phyloP scores from a whole-genome alignment of 2,888 invertebrate species.

The Parnassius apollo region DNA sequence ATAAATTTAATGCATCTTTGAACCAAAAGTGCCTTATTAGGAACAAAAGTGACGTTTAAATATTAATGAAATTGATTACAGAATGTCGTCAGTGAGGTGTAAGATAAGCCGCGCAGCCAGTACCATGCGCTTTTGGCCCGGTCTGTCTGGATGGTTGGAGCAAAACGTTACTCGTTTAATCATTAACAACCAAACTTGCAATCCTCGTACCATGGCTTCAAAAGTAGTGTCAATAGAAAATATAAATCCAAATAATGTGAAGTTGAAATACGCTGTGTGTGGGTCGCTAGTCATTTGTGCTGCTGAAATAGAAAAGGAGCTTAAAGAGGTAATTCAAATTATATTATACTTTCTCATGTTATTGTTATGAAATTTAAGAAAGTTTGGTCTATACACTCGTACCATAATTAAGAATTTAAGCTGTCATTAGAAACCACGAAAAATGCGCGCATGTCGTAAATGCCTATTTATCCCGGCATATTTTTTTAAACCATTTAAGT shows the following conservation, averaged over 20 bases:
- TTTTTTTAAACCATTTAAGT: too few relatives aligned
- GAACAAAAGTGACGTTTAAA: conserved; percentile 51
- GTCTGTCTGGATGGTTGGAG: conserved; percentile 48
- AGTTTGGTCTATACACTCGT: too few relatives aligned
- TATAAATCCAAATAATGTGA: conserved; percentile 93
- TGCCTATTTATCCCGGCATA: too few relatives aligned
- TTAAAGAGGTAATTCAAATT: conserved; percentile 83
- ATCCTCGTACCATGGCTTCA: conserved; percentile 43
- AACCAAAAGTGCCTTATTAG: conserved; percentile 19
- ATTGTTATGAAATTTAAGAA: too few relatives aligned
- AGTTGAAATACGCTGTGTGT: conserved; percentile 98
- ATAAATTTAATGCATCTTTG: conserved; percentile 2
- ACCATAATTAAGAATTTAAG: too few relatives aligned
- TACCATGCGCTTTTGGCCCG: conserved; percentile 91
- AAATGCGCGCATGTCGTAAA: too few relatives aligned
- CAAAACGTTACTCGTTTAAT: conserved; percentile 30
- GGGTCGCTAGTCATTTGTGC: conserved; percentile 97
- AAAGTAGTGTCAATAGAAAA: conserved; percentile 82
- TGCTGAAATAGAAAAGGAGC: conserved; percentile 95
- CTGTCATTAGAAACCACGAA: too few relatives aligned
- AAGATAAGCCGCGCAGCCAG: conserved; percentile 81
- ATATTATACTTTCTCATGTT: too few relatives aligned
- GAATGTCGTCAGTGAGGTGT: conserved; percentile 62
- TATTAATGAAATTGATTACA: conserved; percentile 56
- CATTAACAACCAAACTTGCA: conserved; percentile 13